Percentiles rank a stretch among this genome's conserved stretches.
phyloP scores from a whole-genome alignment of 2,888 invertebrate genomes.

The Chymomyza caudatula region DNA sequence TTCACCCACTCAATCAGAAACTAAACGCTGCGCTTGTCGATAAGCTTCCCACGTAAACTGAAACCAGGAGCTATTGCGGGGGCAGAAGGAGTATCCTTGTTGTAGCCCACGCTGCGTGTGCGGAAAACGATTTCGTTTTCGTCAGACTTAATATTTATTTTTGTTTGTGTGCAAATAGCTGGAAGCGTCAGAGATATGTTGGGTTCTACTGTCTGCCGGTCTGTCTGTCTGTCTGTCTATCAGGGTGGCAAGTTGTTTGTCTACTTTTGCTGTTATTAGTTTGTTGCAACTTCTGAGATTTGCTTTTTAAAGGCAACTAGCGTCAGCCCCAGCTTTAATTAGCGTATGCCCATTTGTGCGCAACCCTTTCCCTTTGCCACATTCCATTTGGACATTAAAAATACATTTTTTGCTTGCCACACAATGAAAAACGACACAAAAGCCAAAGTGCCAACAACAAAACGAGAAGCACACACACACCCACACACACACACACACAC shows the following conservation, averaged over 20 bases:
- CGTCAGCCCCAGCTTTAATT: constrained; percentile 41
- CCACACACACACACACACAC: background rate
- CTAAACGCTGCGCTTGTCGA: constrained; percentile 63
- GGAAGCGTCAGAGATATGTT: constrained; percentile 65
- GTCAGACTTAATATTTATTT: constrained; percentile 67
- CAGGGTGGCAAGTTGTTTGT: background rate
- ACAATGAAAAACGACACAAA: constrained; percentile 74
- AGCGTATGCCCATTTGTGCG: constrained; percentile 44
- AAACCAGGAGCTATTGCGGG: constrained; percentile 17
- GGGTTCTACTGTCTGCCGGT: background rate
- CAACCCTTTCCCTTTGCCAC: background rate
- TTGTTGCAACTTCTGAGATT: background rate
- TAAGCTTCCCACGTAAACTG: constrained; percentile 57
- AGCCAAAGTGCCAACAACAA: constrained; percentile 63
- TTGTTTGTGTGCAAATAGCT: constrained; percentile 74
- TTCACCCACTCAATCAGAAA: constrained; percentile 71
- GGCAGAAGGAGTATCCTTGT: background rate
- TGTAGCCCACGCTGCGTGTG: constrained; percentile 19
- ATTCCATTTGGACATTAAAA: constrained; percentile 42
- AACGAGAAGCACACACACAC: constrained; percentile 40
- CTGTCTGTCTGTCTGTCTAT: background rate
- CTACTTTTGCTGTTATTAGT: background rate
- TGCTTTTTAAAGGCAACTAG: background rate
- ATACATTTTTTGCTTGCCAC: constrained; percentile 47
- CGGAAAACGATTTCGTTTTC: constrained; percentile 58